These are phyloP conservation scores for Nudaria mundana DNA, from an alignment of 2,888 invertebrate genomes.

Conservation along the genomic window DNA sequence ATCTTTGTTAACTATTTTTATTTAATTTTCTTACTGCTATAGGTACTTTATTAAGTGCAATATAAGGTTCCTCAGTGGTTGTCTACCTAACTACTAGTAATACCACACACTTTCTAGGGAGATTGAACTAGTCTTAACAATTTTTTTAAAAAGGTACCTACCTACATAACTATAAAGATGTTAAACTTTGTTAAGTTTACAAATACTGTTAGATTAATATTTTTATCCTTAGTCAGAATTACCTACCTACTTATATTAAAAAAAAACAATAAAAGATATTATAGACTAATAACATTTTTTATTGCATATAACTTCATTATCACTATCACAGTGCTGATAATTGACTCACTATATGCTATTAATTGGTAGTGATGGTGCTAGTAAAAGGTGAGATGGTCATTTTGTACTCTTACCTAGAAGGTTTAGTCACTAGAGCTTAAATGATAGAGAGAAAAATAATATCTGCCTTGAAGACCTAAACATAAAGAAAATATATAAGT, in stretches of 20 bases:
- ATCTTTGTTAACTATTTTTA: too few relatives aligned
- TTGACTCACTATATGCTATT: conserved; percentile 5
- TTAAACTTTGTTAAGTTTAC: neutral
- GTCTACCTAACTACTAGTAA: neutral
- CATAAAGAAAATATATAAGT: conserved; percentile 1
- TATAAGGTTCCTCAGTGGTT: neutral
- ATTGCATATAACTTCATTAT: neutral
- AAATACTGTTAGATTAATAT: neutral
- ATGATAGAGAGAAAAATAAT: conserved; percentile 18
- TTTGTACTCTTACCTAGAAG: conserved; percentile 5
- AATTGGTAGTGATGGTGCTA: conserved; percentile 4
- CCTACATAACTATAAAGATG: neutral
- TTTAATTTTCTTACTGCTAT: neutral
- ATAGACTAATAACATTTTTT: neutral
- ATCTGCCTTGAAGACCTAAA: conserved; percentile 16
- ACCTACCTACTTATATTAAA: neutral
- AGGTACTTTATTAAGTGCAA: neutral
- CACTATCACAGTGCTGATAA: neutral
- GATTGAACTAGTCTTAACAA: neutral
- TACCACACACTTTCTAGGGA: neutral
- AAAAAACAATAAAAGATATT: neutral
- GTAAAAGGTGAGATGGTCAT: conserved; percentile 1
- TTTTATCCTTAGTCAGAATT: too few relatives aligned
- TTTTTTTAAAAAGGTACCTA: neutral
- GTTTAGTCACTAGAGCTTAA: conserved; percentile 19